Evolutionary conservation across 2,113 vertebrate species (phyloP), one percentile per base, ranked within the genome.

Genomic region (Chloropsis cyanopogon): DNA sequence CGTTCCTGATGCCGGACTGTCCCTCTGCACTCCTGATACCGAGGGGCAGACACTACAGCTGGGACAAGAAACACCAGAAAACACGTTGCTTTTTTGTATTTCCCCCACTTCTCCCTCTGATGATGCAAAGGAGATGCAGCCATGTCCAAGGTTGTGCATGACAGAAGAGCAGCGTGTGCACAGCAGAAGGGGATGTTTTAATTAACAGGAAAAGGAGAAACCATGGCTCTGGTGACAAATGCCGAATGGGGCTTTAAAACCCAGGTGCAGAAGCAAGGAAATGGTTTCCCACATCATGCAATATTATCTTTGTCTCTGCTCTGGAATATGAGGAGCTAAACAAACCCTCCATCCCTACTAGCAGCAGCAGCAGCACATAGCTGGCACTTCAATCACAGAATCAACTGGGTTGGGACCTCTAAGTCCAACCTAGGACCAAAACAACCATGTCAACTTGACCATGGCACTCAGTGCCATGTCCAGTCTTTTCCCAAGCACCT

Each of bases 71-170:
- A 29, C 50, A 4, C 7, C 10, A 26, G 47, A 20, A 50, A 64
- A 60, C 63, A 6, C 5, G 3, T 1, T 10, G 23, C 61, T 44
- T 18, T 2, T 3, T 0, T 7, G 14, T 2, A 11, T 29, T 56
- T 23, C 13, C n/a, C 37, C 47, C 9, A 1, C 16, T 61, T 56
- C 50, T 12, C 47, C 24, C 61, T 41, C 47, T 7, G 75, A 6
- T 6, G 44, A 12, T 18, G 68, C 29, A 13, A 18, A 41, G 79
- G 52, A 71, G 56, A 46, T 5, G 47, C 52, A 7, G 75, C 14
- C 4, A 14, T n/a, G 31, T 33, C 41, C 8, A 4, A 46, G 37
- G 37, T 37, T 37, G 37, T 37, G 37, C 37, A 37, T 37, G 37
- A 37, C 37, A 37, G 37, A 37, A 37, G 56, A 52, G 61, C 49